Base-by-base conservation (phyloP, 1,140 invertebrate species). In the Drosophila albomicans region DNA sequence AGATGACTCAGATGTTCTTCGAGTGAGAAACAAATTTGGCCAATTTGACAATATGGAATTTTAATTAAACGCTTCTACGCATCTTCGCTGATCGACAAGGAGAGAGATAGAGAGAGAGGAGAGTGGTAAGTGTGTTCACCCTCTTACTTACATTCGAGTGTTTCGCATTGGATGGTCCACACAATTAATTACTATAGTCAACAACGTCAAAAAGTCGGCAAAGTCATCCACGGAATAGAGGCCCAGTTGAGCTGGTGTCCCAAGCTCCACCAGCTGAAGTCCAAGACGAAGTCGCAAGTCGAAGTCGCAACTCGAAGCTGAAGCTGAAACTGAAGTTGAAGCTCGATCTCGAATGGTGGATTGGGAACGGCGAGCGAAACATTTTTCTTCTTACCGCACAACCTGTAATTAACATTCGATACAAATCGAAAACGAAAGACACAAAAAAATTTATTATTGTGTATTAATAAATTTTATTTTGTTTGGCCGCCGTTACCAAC, bases 371-470 rank as follows among this genome's bases (percentile, higher is more conserved):
- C 46, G 59, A 72, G 52, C 63, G 32, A 63, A 51, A 63, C 72
- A 84, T 84, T 84, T 84, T 84, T 84, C 81, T 80, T 84, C 68
- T 86, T 81, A 77, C 72, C 75, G 64, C 78, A 49, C 64, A 85
- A 85, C 82, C 82, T 86, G 75, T 85, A 85, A 85, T 85, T 85
- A 85, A 85, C 82, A 79, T 81, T 86, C 82, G 82, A 85, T 85
- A 85, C 82, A 86, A 85, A 85, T 85, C 82, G 82, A 85, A 84
- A 85, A 78, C 82, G 82, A 81, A 82, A 85, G 81, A 85, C 81
- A 85, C 81, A 78, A 85, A 85, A 20, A 85, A 85, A 48, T 85
- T 85, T 85, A 85, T 85, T 85, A 86, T 85, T 85, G 82, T 85
- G 82, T 78, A 85, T 85, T 86, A 86, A 86, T 86, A 86, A 86